These are phyloP conservation scores for Microplitis deprimator DNA, from an alignment of 2,888 invertebrate species.

Conservation along the genomic window DNA sequence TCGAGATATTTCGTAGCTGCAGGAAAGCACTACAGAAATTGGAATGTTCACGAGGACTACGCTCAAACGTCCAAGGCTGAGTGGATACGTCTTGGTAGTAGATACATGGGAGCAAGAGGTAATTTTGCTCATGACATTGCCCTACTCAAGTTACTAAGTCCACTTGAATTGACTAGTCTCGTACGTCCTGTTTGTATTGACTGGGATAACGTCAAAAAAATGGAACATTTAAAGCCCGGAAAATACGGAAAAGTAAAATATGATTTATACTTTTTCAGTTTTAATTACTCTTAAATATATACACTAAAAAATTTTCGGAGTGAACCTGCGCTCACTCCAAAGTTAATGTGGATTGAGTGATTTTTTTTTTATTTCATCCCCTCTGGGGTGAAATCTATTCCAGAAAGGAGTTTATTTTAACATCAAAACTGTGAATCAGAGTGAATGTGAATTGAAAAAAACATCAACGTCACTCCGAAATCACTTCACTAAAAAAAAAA, in stretches of 20 bases:
- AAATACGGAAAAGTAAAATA: conserved; percentile 25
- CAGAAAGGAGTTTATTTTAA: too few relatives aligned
- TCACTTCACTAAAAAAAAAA: too few relatives aligned
- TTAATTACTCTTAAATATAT: not conserved
- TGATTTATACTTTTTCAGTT: not conserved
- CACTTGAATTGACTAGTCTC: conserved; percentile 51
- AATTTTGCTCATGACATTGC: conserved; percentile 58
- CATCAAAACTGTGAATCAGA: too few relatives aligned
- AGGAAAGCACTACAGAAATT: conserved; percentile 58
- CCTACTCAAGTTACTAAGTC: conserved; percentile 49
- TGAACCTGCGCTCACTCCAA: too few relatives aligned
- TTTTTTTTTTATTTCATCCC: too few relatives aligned
- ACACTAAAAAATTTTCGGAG: not conserved
- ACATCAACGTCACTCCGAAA: too few relatives aligned
- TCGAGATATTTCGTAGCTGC: conserved; percentile 53
- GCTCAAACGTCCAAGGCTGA: conserved; percentile 50
- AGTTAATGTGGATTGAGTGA: too few relatives aligned
- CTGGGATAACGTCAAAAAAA: conserved; percentile 49
- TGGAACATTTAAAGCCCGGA: not conserved
- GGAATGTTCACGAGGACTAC: conserved; percentile 51
- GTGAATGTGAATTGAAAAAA: too few relatives aligned
- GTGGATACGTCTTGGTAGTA: conserved; percentile 43
- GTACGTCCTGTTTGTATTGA: conserved; percentile 55
- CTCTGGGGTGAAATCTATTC: too few relatives aligned
- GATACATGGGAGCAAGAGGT: conserved; percentile 41